Evolutionary conservation across 2,888 invertebrate genomes (phyloP), one percentile per base, ranked within the genome.

Genomic region (Aspidiotus destructor): DNA sequence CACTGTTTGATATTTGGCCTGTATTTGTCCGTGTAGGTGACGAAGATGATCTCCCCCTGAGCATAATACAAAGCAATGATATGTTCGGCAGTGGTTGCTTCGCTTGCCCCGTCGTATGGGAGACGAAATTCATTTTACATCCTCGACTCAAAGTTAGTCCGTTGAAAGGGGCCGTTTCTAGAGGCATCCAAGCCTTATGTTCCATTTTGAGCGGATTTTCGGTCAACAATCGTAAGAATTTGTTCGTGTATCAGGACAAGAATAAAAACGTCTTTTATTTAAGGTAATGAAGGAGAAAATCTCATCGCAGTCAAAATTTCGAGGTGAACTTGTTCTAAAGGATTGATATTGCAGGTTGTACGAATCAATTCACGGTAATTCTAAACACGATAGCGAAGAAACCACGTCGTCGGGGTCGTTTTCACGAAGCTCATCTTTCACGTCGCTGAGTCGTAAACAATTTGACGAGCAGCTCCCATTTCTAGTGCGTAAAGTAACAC

Each of bases 211-310:
- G 84, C 73, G 82, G 85, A 69, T 85, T 88, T 74, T 84, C 85
- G 2, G 87, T 88, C 0, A 82, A 80, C 72, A 88, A 89, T 74
- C 79, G 88, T 54, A 83, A 80, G 72, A 88, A 88, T 76, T 86
- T 88, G 87, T 88, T 87, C 77, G 87, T 88, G 13, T 86, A 86
- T 74, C 82, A 83, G 74, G 87, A 88, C 73, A 81, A 79, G 8
- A 63, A 80, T 70, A 80, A 80, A 15, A 83, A 84, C 73, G 85
- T 85, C 0, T 86, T 85, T 74, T 86, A 86, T 75, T 73, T 82
- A 53, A 76, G 81, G 78, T 79, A 75, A 70, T 9, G 28, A 28
- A 28, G 5, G 28, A 28, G n/a, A 28, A 28, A 28, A 28, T 28
- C 5, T 28, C 5, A 28, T 28, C 5, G 1, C 28, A 28, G 28